These are phyloP conservation scores for Ericerus pela DNA, from an alignment of 1,140 invertebrate genomes.

Conservation along the genomic window DNA sequence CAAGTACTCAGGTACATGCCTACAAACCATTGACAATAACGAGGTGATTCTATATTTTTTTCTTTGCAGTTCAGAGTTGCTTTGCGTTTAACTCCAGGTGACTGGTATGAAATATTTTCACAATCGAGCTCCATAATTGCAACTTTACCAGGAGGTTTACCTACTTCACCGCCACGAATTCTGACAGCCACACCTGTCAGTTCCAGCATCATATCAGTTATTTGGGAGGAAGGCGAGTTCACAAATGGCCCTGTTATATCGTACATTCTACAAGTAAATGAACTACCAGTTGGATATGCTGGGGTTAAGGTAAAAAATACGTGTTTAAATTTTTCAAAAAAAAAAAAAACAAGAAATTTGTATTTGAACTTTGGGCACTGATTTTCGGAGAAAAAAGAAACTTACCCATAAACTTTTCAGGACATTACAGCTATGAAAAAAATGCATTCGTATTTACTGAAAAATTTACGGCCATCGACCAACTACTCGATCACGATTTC, in stretches of 20 bases:
- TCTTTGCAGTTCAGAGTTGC: slow-evolving; percentile 64
- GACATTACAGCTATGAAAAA: slow-evolving; percentile 55
- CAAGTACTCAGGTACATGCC: too few relatives aligned
- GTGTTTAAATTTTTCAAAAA: neutral
- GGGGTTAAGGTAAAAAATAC: slow-evolving; percentile 40
- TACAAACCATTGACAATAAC: too few relatives aligned
- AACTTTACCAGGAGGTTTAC: slow-evolving; percentile 54
- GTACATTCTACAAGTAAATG: slow-evolving; percentile 55
- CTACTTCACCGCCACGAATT: slow-evolving; percentile 52
- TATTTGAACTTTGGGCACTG: neutral
- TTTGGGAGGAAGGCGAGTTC: slow-evolving; percentile 72
- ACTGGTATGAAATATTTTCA: slow-evolving; percentile 50
- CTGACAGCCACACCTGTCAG: slow-evolving; percentile 64
- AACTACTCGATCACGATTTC: slow-evolving; percentile 60
- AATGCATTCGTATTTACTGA: slow-evolving; percentile 56
- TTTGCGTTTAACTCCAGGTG: slow-evolving; percentile 38
- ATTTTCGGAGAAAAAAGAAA: slow-evolving; percentile 6
- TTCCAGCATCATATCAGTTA: slow-evolving; percentile 64
- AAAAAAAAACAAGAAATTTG: neutral
- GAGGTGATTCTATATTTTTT: neutral
- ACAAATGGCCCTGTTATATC: slow-evolving; percentile 74
- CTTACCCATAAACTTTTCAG: slow-evolving; percentile 30
- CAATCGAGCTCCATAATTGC: slow-evolving; percentile 63
- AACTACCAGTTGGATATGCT: slow-evolving; percentile 40
- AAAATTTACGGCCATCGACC: slow-evolving; percentile 53